These are phyloP conservation scores for Nothoprocta perdicaria DNA, from an alignment of 2,113 vertebrate species.

Conservation along the genomic window DNA sequence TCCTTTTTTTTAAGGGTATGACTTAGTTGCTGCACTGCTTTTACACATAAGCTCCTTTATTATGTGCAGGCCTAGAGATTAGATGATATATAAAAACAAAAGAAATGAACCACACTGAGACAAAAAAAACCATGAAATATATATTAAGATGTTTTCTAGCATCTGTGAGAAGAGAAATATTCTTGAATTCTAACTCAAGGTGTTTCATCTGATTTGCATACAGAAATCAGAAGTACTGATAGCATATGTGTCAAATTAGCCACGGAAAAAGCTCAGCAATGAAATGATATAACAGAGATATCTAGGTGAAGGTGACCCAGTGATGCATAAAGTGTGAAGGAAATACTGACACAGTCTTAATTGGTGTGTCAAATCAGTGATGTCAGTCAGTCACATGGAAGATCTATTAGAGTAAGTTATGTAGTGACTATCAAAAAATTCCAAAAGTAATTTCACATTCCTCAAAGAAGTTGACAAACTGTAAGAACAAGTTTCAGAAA, in stretches of 20 bases:
- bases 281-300: conserved; percentile 36
- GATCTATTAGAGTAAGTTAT: conserved; percentile 4
- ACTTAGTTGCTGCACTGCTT: not conserved
- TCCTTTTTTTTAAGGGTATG: not conserved
- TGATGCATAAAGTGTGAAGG: conserved; percentile 35
- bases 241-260: conserved; percentile 5
- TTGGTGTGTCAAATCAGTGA: conserved; percentile 41
- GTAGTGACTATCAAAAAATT: conserved; percentile 27
- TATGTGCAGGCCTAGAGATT: not conserved
- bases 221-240: conserved; percentile 35
- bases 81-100: not conserved
- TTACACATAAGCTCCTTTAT: not conserved
- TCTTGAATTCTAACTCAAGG: conserved; percentile 24
- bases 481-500: not conserved
- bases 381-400: conserved; percentile 2
- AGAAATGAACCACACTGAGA: not conserved
- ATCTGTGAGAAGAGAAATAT: not conserved
- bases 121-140: conserved; percentile 18
- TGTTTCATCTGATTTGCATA: conserved; percentile 23
- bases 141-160: not conserved
- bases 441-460: not conserved
- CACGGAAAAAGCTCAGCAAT: conserved; percentile 40
- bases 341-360: conserved; percentile 54
- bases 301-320: conserved; percentile 50
- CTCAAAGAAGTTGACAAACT: not conserved